Percentiles rank a stretch among this genome's conserved stretches.
phyloP scores from a whole-genome alignment of 2,113 vertebrate genomes.

The Aspidoscelis tigris region DNA sequence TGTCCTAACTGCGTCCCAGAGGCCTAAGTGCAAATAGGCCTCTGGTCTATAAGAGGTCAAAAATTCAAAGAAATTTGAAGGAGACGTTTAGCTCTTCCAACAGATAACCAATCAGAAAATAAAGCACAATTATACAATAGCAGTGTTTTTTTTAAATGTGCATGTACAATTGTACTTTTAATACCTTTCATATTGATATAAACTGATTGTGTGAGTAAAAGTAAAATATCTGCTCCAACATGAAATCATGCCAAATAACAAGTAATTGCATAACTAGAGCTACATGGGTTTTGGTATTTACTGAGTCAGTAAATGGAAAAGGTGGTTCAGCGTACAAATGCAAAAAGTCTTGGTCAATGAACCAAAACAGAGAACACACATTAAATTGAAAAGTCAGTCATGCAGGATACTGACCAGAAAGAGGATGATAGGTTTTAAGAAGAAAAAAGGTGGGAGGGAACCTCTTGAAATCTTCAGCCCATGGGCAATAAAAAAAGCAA shows the following conservation, averaged over 20 bases:
- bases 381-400: neutral
- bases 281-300: neutral
- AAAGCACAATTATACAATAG: no score
- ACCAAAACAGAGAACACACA: slow-evolving; percentile 19
- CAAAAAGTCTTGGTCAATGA: slow-evolving; percentile 25
- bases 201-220: neutral
- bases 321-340: neutral
- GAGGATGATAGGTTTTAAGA: slow-evolving; percentile 1
- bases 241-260: neutral
- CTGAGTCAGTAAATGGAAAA: slow-evolving; percentile 15
- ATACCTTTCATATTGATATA: slow-evolving; percentile 9
- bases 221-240: slow-evolving; percentile 4
- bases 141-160: no score
- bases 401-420: neutral
- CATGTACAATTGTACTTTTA: no score
- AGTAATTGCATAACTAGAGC: neutral
- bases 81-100: no score
- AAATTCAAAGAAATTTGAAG: no score
- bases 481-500: neutral
- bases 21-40: no score
- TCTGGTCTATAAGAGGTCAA: no score
- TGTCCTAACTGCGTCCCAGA: no score
- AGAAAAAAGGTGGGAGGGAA: neutral
- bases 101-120: no score
- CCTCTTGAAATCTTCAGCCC: neutral